Evolutionary conservation across 1,140 invertebrate genomes (phyloP), one percentile per base, ranked within the genome.

Genomic region (Eulimnadia texana): DNA sequence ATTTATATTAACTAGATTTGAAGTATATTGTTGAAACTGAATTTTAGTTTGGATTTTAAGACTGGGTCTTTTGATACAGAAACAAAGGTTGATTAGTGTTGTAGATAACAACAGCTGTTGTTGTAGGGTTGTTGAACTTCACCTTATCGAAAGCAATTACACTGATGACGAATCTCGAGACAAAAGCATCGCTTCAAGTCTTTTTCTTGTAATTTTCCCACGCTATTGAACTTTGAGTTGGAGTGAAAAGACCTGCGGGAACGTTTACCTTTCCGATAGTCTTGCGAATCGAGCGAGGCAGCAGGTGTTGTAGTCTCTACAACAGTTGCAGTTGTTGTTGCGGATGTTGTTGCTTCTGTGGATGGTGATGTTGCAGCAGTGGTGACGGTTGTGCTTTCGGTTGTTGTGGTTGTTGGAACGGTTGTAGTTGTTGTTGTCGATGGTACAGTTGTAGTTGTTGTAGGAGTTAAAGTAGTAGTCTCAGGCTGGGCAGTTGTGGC

Each of bases 141-240:
- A n/a, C n/a, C n/a, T n/a, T n/a, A n/a, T n/a, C n/a, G n/a, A n/a
- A n/a, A n/a, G n/a, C n/a, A n/a, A n/a, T n/a, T n/a, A n/a, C n/a
- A n/a, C n/a, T n/a, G n/a, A n/a, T n/a, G n/a, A n/a, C n/a, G 33
- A 9, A 42, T 6, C 33, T 42, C 16, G 6, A 42, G 33, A 42
- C n/a, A 42, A 42, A 42, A 42, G 6, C 33, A 42, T 16, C 16
- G 33, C 33, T 42, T 6, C 33, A 42, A 6, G 33, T 42, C 16
- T 19, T 27, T 24, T 53, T 61, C 50, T 29, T 33, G 60, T n/a
- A n/a, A 57, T 28, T 58, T 62, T 55, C 50, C 50, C 50, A 56
- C 42, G 60, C 23, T 24, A 60, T 60, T 60, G 47, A 60, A 54
- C 51, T 51, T 20, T 11, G 20, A 52, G 11, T 60, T 50, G n/a